phyloP scores from a whole-genome alignment of 2,797 vertebrate species.

The Rachycentron canadum region DNA sequence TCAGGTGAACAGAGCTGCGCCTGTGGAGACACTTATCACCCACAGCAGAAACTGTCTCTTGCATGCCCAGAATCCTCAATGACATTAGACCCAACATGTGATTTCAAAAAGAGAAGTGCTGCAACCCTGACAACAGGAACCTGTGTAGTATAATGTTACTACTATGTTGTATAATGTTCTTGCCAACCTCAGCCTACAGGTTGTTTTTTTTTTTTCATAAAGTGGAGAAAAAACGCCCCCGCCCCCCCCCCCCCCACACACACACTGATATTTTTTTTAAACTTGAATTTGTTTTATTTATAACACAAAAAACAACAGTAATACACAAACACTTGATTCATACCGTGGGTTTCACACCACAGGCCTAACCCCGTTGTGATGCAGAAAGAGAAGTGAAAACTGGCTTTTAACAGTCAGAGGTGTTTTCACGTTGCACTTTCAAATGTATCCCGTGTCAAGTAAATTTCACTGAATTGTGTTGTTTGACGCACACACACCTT shows the following conservation, averaged over 20 bases:
- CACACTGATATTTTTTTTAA: not conserved
- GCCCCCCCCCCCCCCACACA: too few relatives aligned
- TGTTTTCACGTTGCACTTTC: not conserved
- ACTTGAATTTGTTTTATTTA: not conserved
- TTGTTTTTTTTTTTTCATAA: not conserved
- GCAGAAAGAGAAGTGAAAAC: conserved; percentile 31
- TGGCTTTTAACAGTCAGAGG: not conserved
- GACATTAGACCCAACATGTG: not conserved
- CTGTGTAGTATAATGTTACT: not conserved
- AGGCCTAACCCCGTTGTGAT: conserved; percentile 11
- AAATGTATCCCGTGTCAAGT: not conserved
- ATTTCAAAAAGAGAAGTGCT: conserved; percentile 1
- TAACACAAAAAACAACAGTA: not conserved
- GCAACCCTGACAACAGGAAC: conserved; percentile 19
- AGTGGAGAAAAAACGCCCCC: not conserved
- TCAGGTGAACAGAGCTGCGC: conserved; percentile 52
- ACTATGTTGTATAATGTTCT: too few relatives aligned
- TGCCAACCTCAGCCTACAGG: not conserved
- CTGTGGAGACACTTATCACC: conserved; percentile 59
- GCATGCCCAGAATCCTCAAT: conserved; percentile 53
- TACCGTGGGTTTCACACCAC: conserved; percentile 1
- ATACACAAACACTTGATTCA: not conserved
- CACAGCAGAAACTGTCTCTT: conserved; percentile 47
- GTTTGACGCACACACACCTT: not conserved
- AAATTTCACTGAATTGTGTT: not conserved